Evolutionary conservation across 1,140 invertebrate species (phyloP).

Genomic region (Callitettix versicolor): DNA sequence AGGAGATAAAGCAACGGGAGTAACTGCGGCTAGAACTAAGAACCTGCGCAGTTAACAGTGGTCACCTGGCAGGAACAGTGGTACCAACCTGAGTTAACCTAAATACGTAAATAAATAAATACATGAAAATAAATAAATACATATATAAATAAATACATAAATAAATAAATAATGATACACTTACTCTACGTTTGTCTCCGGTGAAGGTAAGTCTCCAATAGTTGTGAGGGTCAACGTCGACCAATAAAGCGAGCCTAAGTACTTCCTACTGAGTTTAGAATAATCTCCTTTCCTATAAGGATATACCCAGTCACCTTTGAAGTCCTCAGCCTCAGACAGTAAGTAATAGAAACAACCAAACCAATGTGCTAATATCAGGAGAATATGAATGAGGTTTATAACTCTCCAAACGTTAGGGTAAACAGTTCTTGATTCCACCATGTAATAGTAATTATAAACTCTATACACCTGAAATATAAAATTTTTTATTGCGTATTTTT

Average conservation of each 20-base stretch:
- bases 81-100: too few species aligned
- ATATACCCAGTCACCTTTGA: conserved; percentile 81
- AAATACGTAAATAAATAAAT: too few species aligned
- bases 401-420: conserved; percentile 96
- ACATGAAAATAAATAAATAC: too few species aligned
- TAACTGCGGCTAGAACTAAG: too few species aligned
- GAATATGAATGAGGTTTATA: conserved; percentile 86
- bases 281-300: conserved; percentile 78
- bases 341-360: conserved; percentile 96
- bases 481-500: not conserved
- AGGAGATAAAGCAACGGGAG: too few species aligned
- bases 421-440: conserved; percentile 87
- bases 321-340: conserved; percentile 75
- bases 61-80: too few species aligned
- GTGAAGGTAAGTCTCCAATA: conserved; percentile 87
- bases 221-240: conserved; percentile 93
- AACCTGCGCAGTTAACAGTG: too few species aligned
- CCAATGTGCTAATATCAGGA: conserved; percentile 91
- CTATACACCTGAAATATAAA: conserved; percentile 61
- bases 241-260: conserved; percentile 91
- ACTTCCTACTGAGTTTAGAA: conserved; percentile 78
- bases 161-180: conserved; percentile 37
- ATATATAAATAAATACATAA: too few species aligned
- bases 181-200: conserved; percentile 92
- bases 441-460: conserved; percentile 87